These are phyloP conservation scores for Labrus mixtus DNA, from an alignment of 2,113 vertebrate genomes.

Conservation along the genomic window DNA sequence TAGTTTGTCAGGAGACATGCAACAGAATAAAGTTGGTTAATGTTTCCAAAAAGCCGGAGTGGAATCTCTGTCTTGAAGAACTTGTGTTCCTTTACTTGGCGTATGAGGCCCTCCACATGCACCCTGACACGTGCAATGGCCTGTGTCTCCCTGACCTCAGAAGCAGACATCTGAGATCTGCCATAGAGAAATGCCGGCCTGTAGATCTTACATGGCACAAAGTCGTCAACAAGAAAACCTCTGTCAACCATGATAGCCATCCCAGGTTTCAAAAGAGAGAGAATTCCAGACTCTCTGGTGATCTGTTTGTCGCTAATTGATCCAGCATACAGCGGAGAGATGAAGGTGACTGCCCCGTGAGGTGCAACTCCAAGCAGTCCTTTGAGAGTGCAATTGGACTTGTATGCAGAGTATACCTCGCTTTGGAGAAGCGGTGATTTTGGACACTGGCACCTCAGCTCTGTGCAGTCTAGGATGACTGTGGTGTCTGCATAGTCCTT, in stretches of 20 bases:
- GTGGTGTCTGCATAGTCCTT: too few species aligned
- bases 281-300: not conserved
- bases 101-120: not conserved
- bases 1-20: too few species aligned
- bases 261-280: not conserved
- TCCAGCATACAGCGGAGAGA: too few species aligned
- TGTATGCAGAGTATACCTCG: too few species aligned
- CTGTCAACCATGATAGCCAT: not conserved
- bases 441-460: too few species aligned
- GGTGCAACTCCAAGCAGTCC: too few species aligned
- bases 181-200: not conserved
- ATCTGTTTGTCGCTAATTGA: not conserved
- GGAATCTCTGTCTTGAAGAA: not conserved
- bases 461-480: too few species aligned
- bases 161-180: not conserved
- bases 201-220: not conserved
- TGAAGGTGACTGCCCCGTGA: too few species aligned
- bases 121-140: not conserved
- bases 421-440: too few species aligned
- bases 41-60: too few species aligned
- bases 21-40: too few species aligned
- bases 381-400: too few species aligned
- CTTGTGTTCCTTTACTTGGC: not conserved
- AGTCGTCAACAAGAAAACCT: slow-evolving; percentile 1
- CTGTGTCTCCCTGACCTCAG: not conserved